phyloP scores from a whole-genome alignment of 2,113 vertebrate genomes.

The Narcine bancroftii region DNA sequence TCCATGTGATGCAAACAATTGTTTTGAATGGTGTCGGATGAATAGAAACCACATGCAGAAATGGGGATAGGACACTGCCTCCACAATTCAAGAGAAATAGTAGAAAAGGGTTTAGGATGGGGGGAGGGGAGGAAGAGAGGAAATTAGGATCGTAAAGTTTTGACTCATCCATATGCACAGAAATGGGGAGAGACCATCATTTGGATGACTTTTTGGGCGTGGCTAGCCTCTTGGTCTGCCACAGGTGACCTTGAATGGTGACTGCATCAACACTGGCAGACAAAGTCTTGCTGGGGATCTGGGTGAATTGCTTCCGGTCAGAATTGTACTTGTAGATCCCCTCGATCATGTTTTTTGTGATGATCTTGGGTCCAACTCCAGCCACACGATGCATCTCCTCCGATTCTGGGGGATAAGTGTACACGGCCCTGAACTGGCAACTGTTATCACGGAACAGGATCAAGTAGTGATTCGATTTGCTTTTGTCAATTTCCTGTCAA shows the following conservation, averaged over 20 bases:
- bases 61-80: not conserved
- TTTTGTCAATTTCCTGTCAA: constrained; percentile 76
- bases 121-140: not conserved
- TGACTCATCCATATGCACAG: not conserved
- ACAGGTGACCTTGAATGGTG: constrained; percentile 80
- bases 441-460: constrained; percentile 83
- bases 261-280: constrained; percentile 88
- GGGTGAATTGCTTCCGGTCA: constrained; percentile 83
- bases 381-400: constrained; percentile 73
- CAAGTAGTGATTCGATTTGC: constrained; percentile 79
- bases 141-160: not conserved
- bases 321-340: constrained; percentile 91
- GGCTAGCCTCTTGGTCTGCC: constrained; percentile 75
- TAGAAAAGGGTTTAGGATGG: not conserved
- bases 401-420: constrained; percentile 72
- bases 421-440: constrained; percentile 84
- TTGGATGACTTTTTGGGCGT: constrained; percentile 83
- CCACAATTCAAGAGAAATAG: not conserved
- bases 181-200: constrained; percentile 44
- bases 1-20: not conserved
- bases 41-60: not conserved
- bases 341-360: constrained; percentile 68
- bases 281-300: constrained; percentile 86
- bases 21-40: not conserved
- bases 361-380: constrained; percentile 68